A percentile compares a stretch with the other conserved stretches of the same genome.
Conservation (phyloP, 2,113 vertebrate genomes). For the Antigone vipio region DNA sequence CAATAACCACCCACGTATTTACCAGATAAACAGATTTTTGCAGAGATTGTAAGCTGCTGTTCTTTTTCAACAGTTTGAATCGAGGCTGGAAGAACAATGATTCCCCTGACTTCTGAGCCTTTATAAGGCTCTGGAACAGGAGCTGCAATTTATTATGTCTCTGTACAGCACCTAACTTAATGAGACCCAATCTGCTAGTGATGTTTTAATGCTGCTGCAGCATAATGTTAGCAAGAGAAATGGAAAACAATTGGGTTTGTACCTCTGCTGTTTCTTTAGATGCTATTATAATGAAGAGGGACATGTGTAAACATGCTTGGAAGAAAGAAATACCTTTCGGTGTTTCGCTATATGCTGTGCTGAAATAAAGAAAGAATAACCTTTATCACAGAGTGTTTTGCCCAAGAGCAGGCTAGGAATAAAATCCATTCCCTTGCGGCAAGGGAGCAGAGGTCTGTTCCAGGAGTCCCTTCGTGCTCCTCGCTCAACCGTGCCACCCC, state of each 20-base stretch:
- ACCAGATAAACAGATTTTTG: constrained; percentile 35
- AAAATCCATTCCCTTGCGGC: not conserved
- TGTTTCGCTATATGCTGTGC: not conserved
- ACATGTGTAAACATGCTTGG: not conserved
- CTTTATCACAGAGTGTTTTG: not conserved
- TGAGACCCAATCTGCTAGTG: not conserved
- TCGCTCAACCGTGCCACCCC: not conserved
- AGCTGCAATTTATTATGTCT: not conserved
- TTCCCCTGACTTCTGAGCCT: not conserved
- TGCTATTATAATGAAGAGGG: not conserved
- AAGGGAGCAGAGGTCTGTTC: not conserved
- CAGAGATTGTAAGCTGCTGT: constrained; percentile 11
- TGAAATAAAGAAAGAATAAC: not conserved
- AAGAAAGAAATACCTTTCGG: not conserved
- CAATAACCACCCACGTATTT: constrained; percentile 24
- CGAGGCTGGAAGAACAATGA: not conserved
- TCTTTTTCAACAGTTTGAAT: constrained; percentile 16
- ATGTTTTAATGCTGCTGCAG: not conserved
- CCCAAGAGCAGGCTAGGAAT: not conserved
- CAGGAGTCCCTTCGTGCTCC: not conserved
- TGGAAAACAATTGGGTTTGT: not conserved
- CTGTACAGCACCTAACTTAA: constrained; percentile 21
- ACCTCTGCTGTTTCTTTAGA: not conserved
- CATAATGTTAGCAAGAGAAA: not conserved
- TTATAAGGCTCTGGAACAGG: not conserved